phyloP scores from a whole-genome alignment of 2,888 invertebrate species.

The Metalampra italica region DNA sequence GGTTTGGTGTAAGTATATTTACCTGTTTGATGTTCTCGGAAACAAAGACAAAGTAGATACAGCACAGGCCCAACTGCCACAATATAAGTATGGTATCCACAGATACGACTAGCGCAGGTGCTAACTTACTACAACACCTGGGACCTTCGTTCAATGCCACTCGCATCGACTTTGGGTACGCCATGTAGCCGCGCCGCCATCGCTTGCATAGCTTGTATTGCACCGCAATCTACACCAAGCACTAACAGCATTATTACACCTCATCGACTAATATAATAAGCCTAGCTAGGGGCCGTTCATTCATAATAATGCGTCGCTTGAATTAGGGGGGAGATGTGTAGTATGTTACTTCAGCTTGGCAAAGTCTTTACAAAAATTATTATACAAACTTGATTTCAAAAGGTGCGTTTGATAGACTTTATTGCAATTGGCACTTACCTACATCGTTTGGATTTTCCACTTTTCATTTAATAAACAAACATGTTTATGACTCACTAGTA shows the following conservation, averaged over 20 bases:
- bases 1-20: too few relatives aligned
- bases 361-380: too few relatives aligned
- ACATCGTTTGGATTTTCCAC: too few relatives aligned
- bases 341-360: too few relatives aligned
- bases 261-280: too few relatives aligned
- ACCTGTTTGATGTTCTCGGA: constrained; percentile 83
- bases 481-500: constrained; percentile 76
- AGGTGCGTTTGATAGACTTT: too few relatives aligned
- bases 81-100: constrained; percentile 81
- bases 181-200: constrained; percentile 78
- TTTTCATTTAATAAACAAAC: too few relatives aligned
- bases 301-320: background rate
- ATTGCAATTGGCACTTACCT: too few relatives aligned
- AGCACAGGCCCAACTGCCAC: constrained; percentile 93
- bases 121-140: constrained; percentile 55
- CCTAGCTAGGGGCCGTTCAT: background rate
- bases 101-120: constrained; percentile 63
- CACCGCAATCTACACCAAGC: constrained; percentile 62
- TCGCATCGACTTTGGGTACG: constrained; percentile 87
- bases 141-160: constrained; percentile 85
- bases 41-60: constrained; percentile 90
- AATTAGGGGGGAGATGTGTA: too few relatives aligned
- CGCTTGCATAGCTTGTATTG: constrained; percentile 77
- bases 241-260: background rate
- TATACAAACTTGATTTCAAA: too few relatives aligned